Percentiles rank a stretch among this genome's conserved stretches.
phyloP scores from a whole-genome alignment of 2,113 vertebrate genomes.

The Lonchura striata region DNA sequence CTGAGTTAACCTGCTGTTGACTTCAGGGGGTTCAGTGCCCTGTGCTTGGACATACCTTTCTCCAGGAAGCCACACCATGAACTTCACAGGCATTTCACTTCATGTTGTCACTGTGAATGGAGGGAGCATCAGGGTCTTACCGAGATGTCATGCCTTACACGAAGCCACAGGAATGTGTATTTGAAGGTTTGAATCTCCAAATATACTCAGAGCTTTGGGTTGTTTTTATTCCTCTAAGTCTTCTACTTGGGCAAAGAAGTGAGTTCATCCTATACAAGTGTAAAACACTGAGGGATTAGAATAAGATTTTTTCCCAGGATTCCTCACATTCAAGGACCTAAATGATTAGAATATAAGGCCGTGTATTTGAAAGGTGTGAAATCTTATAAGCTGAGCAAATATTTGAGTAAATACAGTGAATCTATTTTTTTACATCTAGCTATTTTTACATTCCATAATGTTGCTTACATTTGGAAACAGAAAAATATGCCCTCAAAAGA shows the following conservation, averaged over 20 bases:
- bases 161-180: neutral
- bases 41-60: rapidly evolving
- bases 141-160: neutral
- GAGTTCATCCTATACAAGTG: neutral
- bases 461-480: neutral
- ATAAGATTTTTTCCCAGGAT: neutral
- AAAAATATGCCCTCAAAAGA: neutral
- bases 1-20: constrained; percentile 25
- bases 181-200: neutral
- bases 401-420: neutral
- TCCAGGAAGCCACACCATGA: rapidly evolving
- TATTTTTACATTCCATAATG: neutral
- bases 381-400: neutral
- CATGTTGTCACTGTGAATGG: rapidly evolving
- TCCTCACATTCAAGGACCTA: neutral
- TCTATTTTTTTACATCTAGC: neutral
- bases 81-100: neutral
- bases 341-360: neutral
- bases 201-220: neutral
- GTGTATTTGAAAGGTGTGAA: neutral
- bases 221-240: neutral
- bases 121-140: neutral
- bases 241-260: neutral
- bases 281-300: neutral
- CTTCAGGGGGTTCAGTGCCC: neutral